These are phyloP conservation scores for Tineola bisselliella DNA, from an alignment of 2,888 invertebrate species.

Conservation along the genomic window DNA sequence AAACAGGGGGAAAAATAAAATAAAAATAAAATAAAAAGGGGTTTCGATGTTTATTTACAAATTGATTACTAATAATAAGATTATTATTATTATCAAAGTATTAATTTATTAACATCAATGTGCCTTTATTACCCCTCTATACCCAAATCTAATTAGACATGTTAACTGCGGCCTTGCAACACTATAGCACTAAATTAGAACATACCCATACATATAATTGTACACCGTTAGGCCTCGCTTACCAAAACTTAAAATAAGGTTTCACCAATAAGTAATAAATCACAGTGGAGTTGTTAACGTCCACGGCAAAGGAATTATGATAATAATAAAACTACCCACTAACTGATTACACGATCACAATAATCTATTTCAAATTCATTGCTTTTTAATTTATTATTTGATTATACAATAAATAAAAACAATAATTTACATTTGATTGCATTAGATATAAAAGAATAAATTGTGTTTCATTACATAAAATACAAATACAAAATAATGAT, in stretches of 20 bases:
- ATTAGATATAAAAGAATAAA: too few species aligned
- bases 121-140: slow-evolving; percentile 39
- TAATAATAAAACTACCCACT: too few species aligned
- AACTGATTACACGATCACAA: too few species aligned
- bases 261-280: background rate
- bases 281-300: background rate
- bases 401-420: too few species aligned
- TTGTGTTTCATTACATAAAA: too few species aligned
- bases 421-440: too few species aligned
- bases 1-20: slow-evolving; percentile 30
- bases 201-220: slow-evolving; percentile 47
- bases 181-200: slow-evolving; percentile 44
- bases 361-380: too few species aligned
- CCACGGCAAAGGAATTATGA: background rate
- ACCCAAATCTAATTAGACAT: slow-evolving; percentile 55
- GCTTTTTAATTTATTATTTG: too few species aligned
- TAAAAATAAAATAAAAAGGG: slow-evolving; percentile 62
- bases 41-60: slow-evolving; percentile 68
- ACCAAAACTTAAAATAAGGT: background rate
- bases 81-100: slow-evolving; percentile 40
- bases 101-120: slow-evolving; percentile 42
- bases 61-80: slow-evolving; percentile 49
- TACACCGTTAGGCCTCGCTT: slow-evolving; percentile 36
- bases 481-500: too few species aligned
- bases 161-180: slow-evolving; percentile 31